Conservation (phyloP, 2,797 vertebrate species). For the Trematomus bernacchii region DNA sequence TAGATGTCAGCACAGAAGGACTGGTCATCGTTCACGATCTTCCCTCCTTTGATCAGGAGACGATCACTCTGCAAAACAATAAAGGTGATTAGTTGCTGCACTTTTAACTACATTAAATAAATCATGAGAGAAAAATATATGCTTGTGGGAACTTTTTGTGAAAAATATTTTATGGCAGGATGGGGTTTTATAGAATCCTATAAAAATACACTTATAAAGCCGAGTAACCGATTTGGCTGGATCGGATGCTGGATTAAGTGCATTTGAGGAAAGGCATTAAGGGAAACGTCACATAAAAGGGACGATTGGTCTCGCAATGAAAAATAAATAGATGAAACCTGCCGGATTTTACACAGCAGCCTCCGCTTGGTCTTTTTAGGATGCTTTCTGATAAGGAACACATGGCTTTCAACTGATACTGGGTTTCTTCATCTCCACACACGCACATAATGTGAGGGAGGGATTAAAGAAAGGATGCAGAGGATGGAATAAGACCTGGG, state of each 20-base stretch:
- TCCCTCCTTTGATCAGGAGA: conserved; percentile 97
- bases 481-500: neutral
- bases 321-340: conserved; percentile 26
- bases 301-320: neutral
- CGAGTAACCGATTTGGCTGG: conserved; percentile 37
- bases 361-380: conserved; percentile 40
- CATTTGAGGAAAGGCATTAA: conserved; percentile 23
- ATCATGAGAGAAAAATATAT: neutral
- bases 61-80: conserved; percentile 91
- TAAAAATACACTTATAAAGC: conserved; percentile 46
- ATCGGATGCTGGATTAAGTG: conserved; percentile 31
- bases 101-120: neutral
- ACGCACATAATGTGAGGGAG: conserved; percentile 10
- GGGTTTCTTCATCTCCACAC: conserved; percentile 18
- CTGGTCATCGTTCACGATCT: conserved; percentile 99
- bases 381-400: conserved; percentile 47
- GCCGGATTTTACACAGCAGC: conserved; percentile 4
- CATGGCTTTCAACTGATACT: conserved; percentile 38
- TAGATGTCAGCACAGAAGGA: conserved; percentile 98
- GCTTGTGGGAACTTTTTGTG: conserved; percentile 17
- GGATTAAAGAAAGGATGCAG: neutral
- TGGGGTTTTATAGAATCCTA: conserved; percentile 40
- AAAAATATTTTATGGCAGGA: neutral
- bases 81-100: conserved; percentile 23
- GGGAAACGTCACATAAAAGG: conserved; percentile 45